Evolutionary conservation across 2,113 vertebrate genomes (phyloP), one percentile per base, ranked within the genome.

Genomic region (Harpagus bidentatus): DNA sequence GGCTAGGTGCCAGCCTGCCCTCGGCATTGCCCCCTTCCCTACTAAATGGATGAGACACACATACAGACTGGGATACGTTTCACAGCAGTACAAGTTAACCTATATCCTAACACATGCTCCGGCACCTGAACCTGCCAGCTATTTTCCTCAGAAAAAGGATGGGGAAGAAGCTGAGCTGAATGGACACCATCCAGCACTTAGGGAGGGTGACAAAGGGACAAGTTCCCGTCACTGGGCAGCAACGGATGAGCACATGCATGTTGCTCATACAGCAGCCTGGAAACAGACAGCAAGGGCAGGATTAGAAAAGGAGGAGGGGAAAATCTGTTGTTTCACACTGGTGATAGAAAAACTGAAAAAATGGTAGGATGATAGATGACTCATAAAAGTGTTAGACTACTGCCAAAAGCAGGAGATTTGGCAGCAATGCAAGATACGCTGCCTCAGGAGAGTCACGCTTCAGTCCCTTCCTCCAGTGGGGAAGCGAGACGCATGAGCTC

Each of bases 361-460:
- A 72, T 15, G 62, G 85, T 80, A 80, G 93, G 58, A 95, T 90
- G 95, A 97, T 70, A 93, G 87, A 96, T 94, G 93, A 96, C 48
- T 96, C 96, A 96, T n/a, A 29, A 45, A 95, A 93, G 90, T 52
- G 85, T 88, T 58, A 96, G 84, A 83, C 95, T 90, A 66, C 66
- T 95, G 95, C 96, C 95, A 95, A 94, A 85, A 90, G 93, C 87
- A 89, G 95, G 5, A 80, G 96, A 50, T 90, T 89, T 97, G 96
- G 96, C 96, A 92, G 96, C 22, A 4, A 32, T 25, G 82, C 79
- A 80, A 88, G 85, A 82, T 36, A 38, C 0, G 2, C 61, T 77
- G 95, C 95, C 95, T 96, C 93, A 2, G 93, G 91, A 90, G 93
- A 94, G 81, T 4, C 77, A 90, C 29, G 86, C 83, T 96, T 90